Evolutionary conservation across 2,113 vertebrate species (phyloP).

Genomic region (Astur gentilis): DNA sequence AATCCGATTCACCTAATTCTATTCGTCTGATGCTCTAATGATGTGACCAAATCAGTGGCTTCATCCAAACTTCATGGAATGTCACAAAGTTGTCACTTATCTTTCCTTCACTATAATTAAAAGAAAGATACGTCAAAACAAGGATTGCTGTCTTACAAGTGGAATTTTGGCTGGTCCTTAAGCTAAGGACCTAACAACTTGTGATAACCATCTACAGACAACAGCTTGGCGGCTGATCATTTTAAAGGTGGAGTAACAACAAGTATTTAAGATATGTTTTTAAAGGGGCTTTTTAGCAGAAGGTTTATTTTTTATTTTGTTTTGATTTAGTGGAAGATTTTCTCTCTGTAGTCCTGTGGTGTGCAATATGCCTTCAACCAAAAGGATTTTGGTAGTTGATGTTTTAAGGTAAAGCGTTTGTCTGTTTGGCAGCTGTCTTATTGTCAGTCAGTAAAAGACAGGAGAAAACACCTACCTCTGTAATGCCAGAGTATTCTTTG

Average conservation of each 20-base stretch:
- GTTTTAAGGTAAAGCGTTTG: conserved; percentile 46
- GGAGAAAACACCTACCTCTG: conserved; percentile 49
- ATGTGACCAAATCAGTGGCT: conserved; percentile 38
- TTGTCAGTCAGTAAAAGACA: conserved; percentile 23
- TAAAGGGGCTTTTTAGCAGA: conserved; percentile 67
- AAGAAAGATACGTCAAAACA: conserved; percentile 5
- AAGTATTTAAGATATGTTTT: conserved; percentile 61
- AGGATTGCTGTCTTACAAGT: conserved; percentile 8
- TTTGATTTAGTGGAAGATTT: conserved; percentile 45
- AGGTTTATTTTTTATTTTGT: conserved; percentile 52
- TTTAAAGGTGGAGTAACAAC: conserved; percentile 55
- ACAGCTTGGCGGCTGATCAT: not conserved
- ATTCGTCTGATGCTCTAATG: conserved; percentile 88
- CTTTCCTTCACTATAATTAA: not conserved
- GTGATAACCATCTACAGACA: not conserved
- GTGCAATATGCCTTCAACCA: conserved; percentile 69
- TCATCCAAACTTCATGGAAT: conserved; percentile 7
- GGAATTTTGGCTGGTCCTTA: conserved; percentile 28
- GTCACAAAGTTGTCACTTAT: conserved; percentile 37
- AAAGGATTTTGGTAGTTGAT: conserved; percentile 38
- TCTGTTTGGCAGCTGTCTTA: conserved; percentile 58
- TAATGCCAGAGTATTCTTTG: conserved; percentile 28
- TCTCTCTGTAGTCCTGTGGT: conserved; percentile 46
- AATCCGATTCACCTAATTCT: conserved; percentile 80
- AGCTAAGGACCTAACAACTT: not conserved